A percentile compares a stretch with the other conserved stretches of the same genome.
Conservation (phyloP, 2,113 vertebrate species). For the Coryphaenoides rupestris region DNA sequence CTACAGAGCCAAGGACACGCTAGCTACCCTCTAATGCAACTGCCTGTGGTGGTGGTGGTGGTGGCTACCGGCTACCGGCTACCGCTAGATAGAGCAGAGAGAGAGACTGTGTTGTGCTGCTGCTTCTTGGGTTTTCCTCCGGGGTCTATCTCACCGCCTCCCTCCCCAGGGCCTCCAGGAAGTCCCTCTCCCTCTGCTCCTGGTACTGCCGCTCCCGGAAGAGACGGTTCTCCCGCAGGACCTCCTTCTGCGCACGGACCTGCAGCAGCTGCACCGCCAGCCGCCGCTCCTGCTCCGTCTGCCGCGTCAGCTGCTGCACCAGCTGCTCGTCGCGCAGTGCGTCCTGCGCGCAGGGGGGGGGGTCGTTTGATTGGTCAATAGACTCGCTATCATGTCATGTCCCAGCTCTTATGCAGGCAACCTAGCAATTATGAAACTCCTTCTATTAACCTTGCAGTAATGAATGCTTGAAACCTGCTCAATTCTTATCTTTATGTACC, state of each 20-base stretch:
- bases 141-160: conserved; percentile 82
- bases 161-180: conserved; percentile 83
- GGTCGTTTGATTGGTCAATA: conserved; percentile 3
- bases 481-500: too few relatives aligned
- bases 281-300: conserved; percentile 85
- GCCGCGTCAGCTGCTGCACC: conserved; percentile 81
- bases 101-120: too few relatives aligned
- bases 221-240: conserved; percentile 83
- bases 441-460: too few relatives aligned
- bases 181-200: conserved; percentile 80
- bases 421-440: too few relatives aligned
- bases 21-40: too few relatives aligned
- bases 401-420: too few relatives aligned
- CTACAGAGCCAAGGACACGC: too few relatives aligned
- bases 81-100: too few relatives aligned
- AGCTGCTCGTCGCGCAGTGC: conserved; percentile 80
- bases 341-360: conserved; percentile 66
- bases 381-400: too few relatives aligned
- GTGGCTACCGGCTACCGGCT: too few relatives aligned
- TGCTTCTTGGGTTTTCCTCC: not conserved
- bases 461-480: too few relatives aligned
- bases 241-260: conserved; percentile 83
- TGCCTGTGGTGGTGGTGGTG: too few relatives aligned
- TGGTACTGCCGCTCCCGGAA: conserved; percentile 87
- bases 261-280: conserved; percentile 87